phyloP scores from a whole-genome alignment of 2,797 vertebrate genomes.

The Mormyrops attenuatus region DNA sequence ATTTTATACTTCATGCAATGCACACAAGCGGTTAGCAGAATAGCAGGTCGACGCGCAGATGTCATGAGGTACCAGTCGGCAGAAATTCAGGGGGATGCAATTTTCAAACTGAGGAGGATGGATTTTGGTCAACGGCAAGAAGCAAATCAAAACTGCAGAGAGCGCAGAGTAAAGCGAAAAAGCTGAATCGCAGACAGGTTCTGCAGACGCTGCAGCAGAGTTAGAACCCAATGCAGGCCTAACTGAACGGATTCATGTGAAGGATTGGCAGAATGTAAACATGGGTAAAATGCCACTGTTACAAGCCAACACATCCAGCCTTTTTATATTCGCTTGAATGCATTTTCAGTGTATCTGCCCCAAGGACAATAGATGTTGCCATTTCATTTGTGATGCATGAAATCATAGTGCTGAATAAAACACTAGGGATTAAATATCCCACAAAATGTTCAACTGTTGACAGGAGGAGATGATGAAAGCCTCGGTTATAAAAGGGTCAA shows the following conservation, averaged over 20 bases:
- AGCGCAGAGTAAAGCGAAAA: background rate
- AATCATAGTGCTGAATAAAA: conserved; percentile 39
- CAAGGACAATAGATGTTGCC: conserved; percentile 29
- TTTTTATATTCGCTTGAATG: conserved; percentile 40
- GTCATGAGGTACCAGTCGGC: background rate
- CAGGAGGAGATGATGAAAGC: conserved; percentile 36
- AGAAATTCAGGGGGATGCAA: background rate
- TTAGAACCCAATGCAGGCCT: background rate
- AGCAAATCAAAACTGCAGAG: background rate
- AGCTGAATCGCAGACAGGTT: background rate
- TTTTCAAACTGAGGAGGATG: background rate
- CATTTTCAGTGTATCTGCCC: conserved; percentile 33
- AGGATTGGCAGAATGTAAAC: background rate
- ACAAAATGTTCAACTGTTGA: conserved; percentile 33
- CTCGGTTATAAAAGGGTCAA: conserved; percentile 35
- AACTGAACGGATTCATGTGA: background rate
- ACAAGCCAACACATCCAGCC: background rate
- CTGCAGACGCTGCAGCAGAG: background rate
- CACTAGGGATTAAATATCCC: conserved; percentile 30
- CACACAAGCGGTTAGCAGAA: background rate
- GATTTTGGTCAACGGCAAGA: background rate
- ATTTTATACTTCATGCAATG: conserved; percentile 57
- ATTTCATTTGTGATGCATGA: conserved; percentile 46
- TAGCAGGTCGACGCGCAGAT: background rate
- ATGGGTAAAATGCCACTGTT: background rate